Evolutionary conservation across 1,140 invertebrate species (phyloP), one percentile per base, ranked within the genome.

Genomic region (Euwallacea fornicatus): DNA sequence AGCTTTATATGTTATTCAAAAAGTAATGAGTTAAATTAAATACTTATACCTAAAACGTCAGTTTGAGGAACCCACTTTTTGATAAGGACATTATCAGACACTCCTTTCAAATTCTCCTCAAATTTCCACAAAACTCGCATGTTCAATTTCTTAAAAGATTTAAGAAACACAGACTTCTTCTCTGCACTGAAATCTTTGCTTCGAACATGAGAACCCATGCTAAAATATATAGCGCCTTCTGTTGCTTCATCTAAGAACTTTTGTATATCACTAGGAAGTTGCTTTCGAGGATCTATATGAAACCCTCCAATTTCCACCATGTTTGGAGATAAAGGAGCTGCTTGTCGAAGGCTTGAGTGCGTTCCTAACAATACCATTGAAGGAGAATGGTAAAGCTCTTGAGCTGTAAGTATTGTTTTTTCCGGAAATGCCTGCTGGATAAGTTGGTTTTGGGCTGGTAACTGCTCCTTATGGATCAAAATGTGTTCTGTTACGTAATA

Each of bases 201-300:
- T 61, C 82, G 80, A 55, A 85, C 80, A 41, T 84, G 75, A 9
- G 82, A 82, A 13, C 86, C 86, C 50, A 87, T 78, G 74, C 83
- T 84, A 63, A 90, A 86, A 56, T 87, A 89, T 9, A 90, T 80
- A 0, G 85, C 84, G 6, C 88, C 88, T 44, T 88, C 71, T 15
- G 78, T 78, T 2, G 87, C 83, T 55, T 82, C 79, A 69, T 88
- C 85, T 21, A 90, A 79, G 73, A 88, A 83, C 47, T 82, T 77
- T 76, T 86, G 79, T 7, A 88, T 70, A 74, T 88, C 84, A 10
- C 70, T 10, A 54, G 83, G 73, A 72, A 88, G 76, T n/a, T 75
- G 50, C 78, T 76, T 79, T 59, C 42, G 75, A n/a, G 47, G 50
- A 43, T 74, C 75, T 11, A 87, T 81, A 72, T 88, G 83, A 68